phyloP scores from a whole-genome alignment of 2,888 invertebrate genomes.

The Volucella bombylans region DNA sequence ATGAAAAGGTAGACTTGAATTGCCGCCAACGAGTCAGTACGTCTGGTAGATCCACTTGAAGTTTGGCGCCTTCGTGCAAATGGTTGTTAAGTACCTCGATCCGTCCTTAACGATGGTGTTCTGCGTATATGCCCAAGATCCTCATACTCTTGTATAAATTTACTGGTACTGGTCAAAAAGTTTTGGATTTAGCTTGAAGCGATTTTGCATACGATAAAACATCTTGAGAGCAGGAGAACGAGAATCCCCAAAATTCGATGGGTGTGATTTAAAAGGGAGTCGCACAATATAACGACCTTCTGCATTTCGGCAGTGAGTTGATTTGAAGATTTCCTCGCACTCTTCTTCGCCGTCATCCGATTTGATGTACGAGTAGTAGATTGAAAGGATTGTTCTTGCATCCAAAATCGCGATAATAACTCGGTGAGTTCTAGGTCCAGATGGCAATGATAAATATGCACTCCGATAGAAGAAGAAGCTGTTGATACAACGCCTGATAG shows the following conservation, averaged over 20 bases:
- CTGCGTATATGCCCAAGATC: conserved; percentile 24
- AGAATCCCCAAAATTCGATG: conserved; percentile 30
- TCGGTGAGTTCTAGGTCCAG: conserved; percentile 15
- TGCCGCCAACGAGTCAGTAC: too few relatives aligned
- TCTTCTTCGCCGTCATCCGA: conserved; percentile 24
- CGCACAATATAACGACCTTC: conserved; percentile 23
- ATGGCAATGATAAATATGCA: conserved; percentile 28
- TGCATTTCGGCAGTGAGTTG: conserved; percentile 19
- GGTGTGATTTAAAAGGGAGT: conserved; percentile 25
- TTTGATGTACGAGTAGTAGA: not conserved
- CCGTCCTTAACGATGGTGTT: conserved; percentile 13
- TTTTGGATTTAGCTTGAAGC: conserved; percentile 16
- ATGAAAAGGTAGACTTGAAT: not conserved
- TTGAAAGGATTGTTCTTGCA: conserved; percentile 18
- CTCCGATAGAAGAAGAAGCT: conserved; percentile 1
- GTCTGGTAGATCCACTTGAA: conserved; percentile 16
- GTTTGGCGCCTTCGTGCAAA: conserved; percentile 10
- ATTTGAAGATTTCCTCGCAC: conserved; percentile 29
- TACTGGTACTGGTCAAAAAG: conserved; percentile 26
- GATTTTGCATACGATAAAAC: conserved; percentile 33
- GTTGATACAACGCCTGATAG: conserved; percentile 37
- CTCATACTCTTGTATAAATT: conserved; percentile 36
- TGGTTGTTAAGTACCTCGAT: conserved; percentile 20
- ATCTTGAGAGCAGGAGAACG: conserved; percentile 23
- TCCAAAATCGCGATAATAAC: conserved; percentile 15